Evolutionary conservation across 2,888 invertebrate species (phyloP).

Genomic region (Cyaniris semiargus): DNA sequence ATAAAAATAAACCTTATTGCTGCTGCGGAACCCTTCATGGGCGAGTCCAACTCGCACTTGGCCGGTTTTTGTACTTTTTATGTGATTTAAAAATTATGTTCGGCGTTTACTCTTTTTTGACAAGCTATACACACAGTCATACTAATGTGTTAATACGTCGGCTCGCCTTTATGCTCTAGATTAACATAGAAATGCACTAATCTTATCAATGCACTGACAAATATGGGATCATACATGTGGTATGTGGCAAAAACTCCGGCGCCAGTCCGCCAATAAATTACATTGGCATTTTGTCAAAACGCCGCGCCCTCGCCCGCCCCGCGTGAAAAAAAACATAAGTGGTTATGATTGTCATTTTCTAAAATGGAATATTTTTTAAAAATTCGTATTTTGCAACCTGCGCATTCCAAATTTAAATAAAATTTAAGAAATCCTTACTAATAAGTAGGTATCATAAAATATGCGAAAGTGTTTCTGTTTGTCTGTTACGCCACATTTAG

Average conservation of each 20-base stretch:
- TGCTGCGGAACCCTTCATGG: no score
- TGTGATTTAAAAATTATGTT: no score
- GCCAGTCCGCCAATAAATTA: slow-evolving; percentile 70
- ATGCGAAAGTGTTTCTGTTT: no score
- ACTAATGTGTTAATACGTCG: neutral
- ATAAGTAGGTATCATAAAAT: no score
- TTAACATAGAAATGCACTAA: slow-evolving; percentile 33
- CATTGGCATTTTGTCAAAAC: slow-evolving; percentile 65
- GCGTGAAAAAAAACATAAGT: slow-evolving; percentile 33
- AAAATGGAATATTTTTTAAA: slow-evolving; percentile 24
- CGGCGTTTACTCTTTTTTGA: no score
- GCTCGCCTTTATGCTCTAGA: neutral
- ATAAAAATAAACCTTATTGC: no score
- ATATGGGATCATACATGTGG: slow-evolving; percentile 48
- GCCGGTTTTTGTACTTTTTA: no score
- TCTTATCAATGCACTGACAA: slow-evolving; percentile 46
- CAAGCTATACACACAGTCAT: no score
- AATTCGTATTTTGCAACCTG: neutral
- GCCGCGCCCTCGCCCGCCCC: slow-evolving; percentile 62
- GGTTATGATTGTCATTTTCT: slow-evolving; percentile 18
- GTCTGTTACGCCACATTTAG: no score
- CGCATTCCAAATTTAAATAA: neutral
- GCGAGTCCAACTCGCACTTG: no score
- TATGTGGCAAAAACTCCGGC: slow-evolving; percentile 52
- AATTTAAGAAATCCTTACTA: neutral